Evolutionary conservation across 2,113 vertebrate genomes (phyloP).

Genomic region (Amphiprion ocellaris): DNA sequence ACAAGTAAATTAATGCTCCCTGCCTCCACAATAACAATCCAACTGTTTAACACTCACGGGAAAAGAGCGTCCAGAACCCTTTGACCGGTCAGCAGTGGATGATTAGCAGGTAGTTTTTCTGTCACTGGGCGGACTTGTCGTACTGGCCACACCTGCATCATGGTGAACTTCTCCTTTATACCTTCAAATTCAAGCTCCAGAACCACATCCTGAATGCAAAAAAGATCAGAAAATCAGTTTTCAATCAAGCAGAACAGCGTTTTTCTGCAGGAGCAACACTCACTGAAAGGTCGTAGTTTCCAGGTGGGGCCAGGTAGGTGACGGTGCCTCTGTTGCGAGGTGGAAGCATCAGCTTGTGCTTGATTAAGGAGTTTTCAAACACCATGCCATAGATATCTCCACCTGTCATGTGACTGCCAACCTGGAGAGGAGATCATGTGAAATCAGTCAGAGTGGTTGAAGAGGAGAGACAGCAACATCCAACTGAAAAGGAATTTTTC

Average conservation of each 20-base stretch:
- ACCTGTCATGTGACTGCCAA: conserved; percentile 96
- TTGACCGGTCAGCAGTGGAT: conserved; percentile 95
- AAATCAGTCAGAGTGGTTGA: background rate
- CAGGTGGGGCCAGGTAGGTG: conserved; percentile 93
- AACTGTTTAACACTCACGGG: conserved; percentile 87
- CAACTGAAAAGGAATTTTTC: background rate
- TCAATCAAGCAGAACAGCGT: background rate
- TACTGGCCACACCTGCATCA: conserved; percentile 98
- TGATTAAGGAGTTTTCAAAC: conserved; percentile 95
- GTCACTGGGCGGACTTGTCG: conserved; percentile 95
- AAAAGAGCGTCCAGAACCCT: conserved; percentile 97
- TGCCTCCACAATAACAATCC: no score
- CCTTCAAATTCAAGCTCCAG: conserved; percentile 97
- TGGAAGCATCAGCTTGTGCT: conserved; percentile 96
- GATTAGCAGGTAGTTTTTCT: conserved; percentile 96
- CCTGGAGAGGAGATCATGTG: conserved; percentile 76
- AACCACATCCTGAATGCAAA: conserved; percentile 90
- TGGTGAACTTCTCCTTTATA: conserved; percentile 95
- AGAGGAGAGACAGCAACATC: background rate
- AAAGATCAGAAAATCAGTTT: background rate
- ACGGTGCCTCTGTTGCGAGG: conserved; percentile 94
- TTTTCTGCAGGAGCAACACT: conserved; percentile 72
- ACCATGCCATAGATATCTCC: conserved; percentile 96
- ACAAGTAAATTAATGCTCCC: no score
- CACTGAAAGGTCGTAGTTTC: conserved; percentile 95